Evolutionary conservation across 2,797 vertebrate genomes (phyloP), one percentile per base, ranked within the genome.

Genomic region (Lithobates pipiens): DNA sequence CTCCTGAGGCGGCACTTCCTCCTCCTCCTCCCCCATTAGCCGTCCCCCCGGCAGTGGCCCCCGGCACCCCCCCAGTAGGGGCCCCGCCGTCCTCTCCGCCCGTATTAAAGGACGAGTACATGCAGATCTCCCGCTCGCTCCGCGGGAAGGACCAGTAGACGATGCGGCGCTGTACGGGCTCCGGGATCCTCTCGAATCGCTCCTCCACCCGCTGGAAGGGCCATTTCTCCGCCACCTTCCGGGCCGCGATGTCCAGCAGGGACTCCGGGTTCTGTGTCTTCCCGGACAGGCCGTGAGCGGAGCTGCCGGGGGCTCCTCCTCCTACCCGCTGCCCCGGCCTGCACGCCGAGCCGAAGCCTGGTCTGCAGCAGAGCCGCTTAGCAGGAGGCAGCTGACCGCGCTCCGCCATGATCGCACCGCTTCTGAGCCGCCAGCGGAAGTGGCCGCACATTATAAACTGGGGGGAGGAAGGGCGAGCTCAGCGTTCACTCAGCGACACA

Each of bases 341-440:
- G 90, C 96, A 97, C 16, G 94, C 90, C 34, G 95, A 91, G 21
- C 89, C 93, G 90, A 96, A 97, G 86, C 97, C 97, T 68, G 96
- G 95, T 94, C 97, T 92, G 93, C 96, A 98, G 96, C 97, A 99
- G 89, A 97, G 96, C 95, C 97, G 96, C 94, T 99, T 99, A 90
- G 96, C 96, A 87, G 95, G 94, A 92, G 97, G 97, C 95, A 96
- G 96, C 94, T 97, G 97, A 90, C 93, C 96, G 93, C 96, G 97
- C 96, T 98, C 97, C 97, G 97, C 97, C 97, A 98, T 99, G 96
- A 96, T 97, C 96, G 95, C 96, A 95, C 96, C 95, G 95, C 96
- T 98, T 98, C 95, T 96, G 94, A 96, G 92, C 95, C 91, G 89
- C 94, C 93, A 93, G 95, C 95, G 96, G 96, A 97, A 98, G 97